Percentiles rank a stretch among this genome's conserved stretches.
Evolutionary conservation across 2,888 invertebrate species (phyloP).

Genomic region (Dicranocentrus wangi): DNA sequence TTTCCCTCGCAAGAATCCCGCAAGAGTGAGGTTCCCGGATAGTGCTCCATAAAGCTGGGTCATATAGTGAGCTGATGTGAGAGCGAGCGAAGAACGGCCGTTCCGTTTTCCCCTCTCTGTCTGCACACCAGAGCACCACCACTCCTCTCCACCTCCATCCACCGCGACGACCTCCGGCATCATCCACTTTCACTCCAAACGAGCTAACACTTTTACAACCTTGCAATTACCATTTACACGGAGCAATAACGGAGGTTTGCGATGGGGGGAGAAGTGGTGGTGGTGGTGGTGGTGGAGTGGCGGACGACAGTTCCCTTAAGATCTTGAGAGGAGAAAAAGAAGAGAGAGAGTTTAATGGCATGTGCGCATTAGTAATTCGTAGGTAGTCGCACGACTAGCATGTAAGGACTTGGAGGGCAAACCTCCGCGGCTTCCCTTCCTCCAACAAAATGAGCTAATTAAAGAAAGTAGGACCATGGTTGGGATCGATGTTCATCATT

Average conservation of each 20-base stretch:
- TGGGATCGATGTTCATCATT: slow-evolving; percentile 65
- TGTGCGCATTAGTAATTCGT: slow-evolving; percentile 55
- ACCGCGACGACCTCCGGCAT: no score
- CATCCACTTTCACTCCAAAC: no score
- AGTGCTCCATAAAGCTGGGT: slow-evolving; percentile 38
- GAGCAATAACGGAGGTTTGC: slow-evolving; percentile 49
- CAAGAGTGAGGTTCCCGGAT: slow-evolving; percentile 33
- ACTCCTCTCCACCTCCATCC: not conserved
- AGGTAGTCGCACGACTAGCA: slow-evolving; percentile 13
- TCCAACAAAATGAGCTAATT: slow-evolving; percentile 59
- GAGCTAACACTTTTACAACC: slow-evolving; percentile 54
- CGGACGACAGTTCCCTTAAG: slow-evolving; percentile 46
- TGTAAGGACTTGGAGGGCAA: slow-evolving; percentile 48
- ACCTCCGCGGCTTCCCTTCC: slow-evolving; percentile 4
- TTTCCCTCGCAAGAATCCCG: slow-evolving; percentile 37
- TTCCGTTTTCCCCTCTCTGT: slow-evolving; percentile 20
- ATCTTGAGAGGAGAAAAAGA: not conserved
- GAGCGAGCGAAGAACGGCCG: no score
- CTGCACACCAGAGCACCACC: slow-evolving; percentile 6
- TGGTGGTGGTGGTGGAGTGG: slow-evolving; percentile 49
- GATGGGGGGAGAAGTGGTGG: slow-evolving; percentile 46
- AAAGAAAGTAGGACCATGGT: slow-evolving; percentile 51
- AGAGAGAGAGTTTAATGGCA: slow-evolving; percentile 37
- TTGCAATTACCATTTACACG: slow-evolving; percentile 61
- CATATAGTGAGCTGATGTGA: no score